Percentiles rank a stretch among this genome's conserved stretches.
Conservation (phyloP, 2,888 invertebrate genomes). For the Herminia tarsipennalis region DNA sequence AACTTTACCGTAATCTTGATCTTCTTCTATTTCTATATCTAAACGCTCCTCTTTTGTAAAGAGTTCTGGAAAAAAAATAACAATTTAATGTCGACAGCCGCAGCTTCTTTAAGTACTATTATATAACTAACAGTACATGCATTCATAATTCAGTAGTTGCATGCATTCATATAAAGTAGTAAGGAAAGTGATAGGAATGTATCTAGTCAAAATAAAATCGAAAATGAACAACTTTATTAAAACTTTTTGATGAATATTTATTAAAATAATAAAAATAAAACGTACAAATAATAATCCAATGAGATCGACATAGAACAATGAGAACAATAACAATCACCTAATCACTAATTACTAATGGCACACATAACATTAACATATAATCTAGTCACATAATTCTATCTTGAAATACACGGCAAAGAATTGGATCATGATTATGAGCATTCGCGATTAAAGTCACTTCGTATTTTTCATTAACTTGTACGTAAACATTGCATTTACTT, state of each 20-base stretch:
- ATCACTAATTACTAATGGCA: no score
- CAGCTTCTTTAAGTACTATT: no score
- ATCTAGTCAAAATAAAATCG: neutral
- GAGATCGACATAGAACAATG: conserved; percentile 13
- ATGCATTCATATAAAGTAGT: no score
- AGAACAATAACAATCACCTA: conserved; percentile 8
- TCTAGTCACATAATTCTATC: conserved; percentile 59
- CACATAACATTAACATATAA: neutral
- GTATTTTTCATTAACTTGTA: conserved; percentile 67
- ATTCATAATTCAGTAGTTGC: no score
- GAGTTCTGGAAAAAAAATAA: neutral
- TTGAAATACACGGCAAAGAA: conserved; percentile 64
- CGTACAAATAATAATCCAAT: conserved; percentile 3
- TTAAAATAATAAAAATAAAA: neutral
- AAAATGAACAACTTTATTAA: conserved; percentile 1
- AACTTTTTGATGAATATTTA: neutral
- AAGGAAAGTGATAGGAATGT: no score
- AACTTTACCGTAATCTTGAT: neutral
- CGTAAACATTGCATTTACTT: conserved; percentile 64
- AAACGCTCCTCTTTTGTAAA: neutral
- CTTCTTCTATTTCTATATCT: neutral
- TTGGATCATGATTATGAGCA: conserved; percentile 67
- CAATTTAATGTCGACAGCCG: neutral
- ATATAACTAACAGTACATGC: no score
- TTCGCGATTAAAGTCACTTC: conserved; percentile 63